phyloP scores from a whole-genome alignment of 2,113 vertebrate genomes.

The Campylomormyrus tamandua region DNA sequence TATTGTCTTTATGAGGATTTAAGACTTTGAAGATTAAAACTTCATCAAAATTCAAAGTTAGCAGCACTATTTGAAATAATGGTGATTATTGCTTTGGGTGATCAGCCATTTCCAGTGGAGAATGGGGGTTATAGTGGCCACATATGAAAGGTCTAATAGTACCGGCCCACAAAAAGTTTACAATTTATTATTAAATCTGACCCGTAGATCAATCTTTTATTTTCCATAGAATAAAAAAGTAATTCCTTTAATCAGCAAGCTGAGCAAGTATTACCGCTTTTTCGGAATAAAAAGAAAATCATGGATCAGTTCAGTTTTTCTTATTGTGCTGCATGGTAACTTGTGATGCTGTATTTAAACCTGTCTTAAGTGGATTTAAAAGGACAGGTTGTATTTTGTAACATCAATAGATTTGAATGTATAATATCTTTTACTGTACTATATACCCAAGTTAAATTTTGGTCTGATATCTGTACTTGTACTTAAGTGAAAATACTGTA shows the following conservation, averaged over 20 bases:
- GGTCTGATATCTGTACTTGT: background rate
- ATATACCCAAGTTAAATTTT: background rate
- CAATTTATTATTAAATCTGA: background rate
- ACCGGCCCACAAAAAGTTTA: background rate
- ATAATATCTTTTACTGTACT: background rate
- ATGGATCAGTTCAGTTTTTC: background rate
- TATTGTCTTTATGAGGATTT: background rate
- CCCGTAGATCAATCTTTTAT: background rate
- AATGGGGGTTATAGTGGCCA: background rate
- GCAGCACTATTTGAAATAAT: background rate
- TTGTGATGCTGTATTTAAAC: background rate
- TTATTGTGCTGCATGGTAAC: background rate
- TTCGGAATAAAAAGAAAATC: background rate
- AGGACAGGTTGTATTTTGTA: background rate
- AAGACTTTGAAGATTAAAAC: background rate
- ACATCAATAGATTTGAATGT: background rate
- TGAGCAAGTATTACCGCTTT: background rate
- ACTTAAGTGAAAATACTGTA: background rate
- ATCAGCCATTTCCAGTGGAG: background rate
- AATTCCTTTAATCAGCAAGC: background rate
- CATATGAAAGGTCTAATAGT: background rate
- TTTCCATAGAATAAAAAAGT: background rate
- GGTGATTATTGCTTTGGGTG: background rate
- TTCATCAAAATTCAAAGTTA: background rate
- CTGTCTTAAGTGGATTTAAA: background rate